Conservation (phyloP, 2,797 vertebrate genomes). For the Euthynnus affinis region DNA sequence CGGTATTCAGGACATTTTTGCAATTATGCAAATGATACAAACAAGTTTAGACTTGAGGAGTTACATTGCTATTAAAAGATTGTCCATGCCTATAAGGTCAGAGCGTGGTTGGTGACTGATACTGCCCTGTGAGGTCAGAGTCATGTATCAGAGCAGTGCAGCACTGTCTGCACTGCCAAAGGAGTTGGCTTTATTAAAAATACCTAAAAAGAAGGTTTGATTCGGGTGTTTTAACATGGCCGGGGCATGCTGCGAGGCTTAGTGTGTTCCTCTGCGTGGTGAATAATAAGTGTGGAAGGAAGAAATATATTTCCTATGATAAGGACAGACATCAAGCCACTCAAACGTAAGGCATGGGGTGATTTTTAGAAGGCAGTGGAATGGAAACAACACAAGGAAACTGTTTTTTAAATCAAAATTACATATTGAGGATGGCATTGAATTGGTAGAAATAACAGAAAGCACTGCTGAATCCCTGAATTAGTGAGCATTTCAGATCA, state of each 20-base stretch:
- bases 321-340: slow-evolving; percentile 52
- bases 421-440: slow-evolving; percentile 22
- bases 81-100: slow-evolving; percentile 43
- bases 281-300: slow-evolving; percentile 55
- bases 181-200: slow-evolving; percentile 54
- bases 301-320: slow-evolving; percentile 53
- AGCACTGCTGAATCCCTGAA: slow-evolving; percentile 16
- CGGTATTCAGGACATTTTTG: background rate
- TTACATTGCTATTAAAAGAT: slow-evolving; percentile 51
- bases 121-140: slow-evolving; percentile 46
- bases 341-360: slow-evolving; percentile 45
- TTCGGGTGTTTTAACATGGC: slow-evolving; percentile 42
- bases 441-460: slow-evolving; percentile 34
- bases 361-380: slow-evolving; percentile 50
- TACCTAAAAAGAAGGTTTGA: slow-evolving; percentile 25
- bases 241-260: slow-evolving; percentile 26
- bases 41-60: slow-evolving; percentile 43
- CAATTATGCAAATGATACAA: slow-evolving; percentile 41
- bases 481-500: slow-evolving; percentile 16
- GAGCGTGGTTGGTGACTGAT: slow-evolving; percentile 42
- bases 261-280: background rate
- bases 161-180: slow-evolving; percentile 34
- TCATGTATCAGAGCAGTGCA: slow-evolving; percentile 38
- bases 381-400: slow-evolving; percentile 44
- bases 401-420: slow-evolving; percentile 37